Evolutionary conservation across 2,113 vertebrate genomes (phyloP).

Genomic region (Falco punctatus): DNA sequence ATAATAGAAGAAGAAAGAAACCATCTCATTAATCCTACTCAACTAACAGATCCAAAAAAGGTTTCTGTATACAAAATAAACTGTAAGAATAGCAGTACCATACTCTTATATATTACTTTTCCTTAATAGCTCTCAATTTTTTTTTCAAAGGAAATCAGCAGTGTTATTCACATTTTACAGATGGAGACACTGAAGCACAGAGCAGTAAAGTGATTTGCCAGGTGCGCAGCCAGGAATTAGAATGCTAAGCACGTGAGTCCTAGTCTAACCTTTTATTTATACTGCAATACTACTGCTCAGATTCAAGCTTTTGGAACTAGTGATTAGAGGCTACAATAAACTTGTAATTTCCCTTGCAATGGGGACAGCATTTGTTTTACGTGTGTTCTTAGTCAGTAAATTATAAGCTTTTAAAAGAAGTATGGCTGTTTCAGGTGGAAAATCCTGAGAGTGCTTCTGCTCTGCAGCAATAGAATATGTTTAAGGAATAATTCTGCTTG

Average conservation of each 20-base stretch:
- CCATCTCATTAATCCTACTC: background rate
- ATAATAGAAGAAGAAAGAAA: background rate
- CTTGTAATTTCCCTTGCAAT: background rate
- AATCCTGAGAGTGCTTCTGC: background rate
- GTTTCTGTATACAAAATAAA: background rate
- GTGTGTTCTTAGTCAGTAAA: background rate
- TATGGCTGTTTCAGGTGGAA: background rate
- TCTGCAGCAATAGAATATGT: background rate
- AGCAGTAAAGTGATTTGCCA: constrained; percentile 2
- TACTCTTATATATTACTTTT: background rate
- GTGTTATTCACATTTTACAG: background rate
- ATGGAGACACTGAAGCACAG: background rate
- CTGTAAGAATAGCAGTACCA: background rate
- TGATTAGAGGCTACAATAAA: background rate
- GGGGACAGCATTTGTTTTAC: background rate
- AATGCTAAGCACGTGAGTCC: background rate
- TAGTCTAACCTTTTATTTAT: constrained; percentile 23
- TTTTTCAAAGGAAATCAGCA: background rate
- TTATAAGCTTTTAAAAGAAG: background rate
- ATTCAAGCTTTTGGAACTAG: constrained; percentile 1
- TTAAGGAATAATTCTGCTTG: background rate
- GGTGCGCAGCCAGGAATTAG: background rate
- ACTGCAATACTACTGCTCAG: background rate
- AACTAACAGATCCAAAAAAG: background rate
- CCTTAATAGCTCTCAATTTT: background rate